These are phyloP conservation scores for Damaliscus lunatus DNA, from an alignment of 2,113 vertebrate genomes.

Conservation along the genomic window DNA sequence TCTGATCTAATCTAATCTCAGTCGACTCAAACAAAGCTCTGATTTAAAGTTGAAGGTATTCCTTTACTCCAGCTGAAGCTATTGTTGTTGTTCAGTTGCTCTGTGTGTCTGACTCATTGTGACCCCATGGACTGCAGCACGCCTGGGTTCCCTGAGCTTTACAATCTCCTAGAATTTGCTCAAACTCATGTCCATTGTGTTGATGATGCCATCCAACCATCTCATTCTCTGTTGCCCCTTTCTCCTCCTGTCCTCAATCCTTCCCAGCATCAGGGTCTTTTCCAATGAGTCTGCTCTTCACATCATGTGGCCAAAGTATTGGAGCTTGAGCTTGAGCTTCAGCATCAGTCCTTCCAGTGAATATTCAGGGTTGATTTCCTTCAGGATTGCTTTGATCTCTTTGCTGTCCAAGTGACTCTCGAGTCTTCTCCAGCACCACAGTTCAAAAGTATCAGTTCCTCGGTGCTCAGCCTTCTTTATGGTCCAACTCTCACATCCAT, in stretches of 20 bases:
- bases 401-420: background rate
- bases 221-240: background rate
- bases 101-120: background rate
- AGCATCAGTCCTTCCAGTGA: background rate
- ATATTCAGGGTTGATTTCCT: background rate
- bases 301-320: background rate
- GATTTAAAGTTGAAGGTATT: background rate
- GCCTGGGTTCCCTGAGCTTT: background rate
- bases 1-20: background rate
- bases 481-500: background rate
- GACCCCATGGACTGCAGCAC: background rate
- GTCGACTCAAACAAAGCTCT: background rate
- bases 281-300: background rate
- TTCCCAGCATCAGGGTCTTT: background rate
- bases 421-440: background rate
- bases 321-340: background rate
- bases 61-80: background rate
- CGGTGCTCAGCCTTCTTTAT: background rate
- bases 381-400: background rate
- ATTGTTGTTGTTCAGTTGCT: background rate
- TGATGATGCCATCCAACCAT: background rate
- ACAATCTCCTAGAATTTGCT: background rate
- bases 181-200: background rate
- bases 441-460: background rate
- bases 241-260: background rate